A percentile compares a stretch with the other conserved stretches of the same genome.
These are phyloP conservation scores for Electrona antarctica DNA, from an alignment of 2,113 vertebrate genomes.

Conservation along the genomic window DNA sequence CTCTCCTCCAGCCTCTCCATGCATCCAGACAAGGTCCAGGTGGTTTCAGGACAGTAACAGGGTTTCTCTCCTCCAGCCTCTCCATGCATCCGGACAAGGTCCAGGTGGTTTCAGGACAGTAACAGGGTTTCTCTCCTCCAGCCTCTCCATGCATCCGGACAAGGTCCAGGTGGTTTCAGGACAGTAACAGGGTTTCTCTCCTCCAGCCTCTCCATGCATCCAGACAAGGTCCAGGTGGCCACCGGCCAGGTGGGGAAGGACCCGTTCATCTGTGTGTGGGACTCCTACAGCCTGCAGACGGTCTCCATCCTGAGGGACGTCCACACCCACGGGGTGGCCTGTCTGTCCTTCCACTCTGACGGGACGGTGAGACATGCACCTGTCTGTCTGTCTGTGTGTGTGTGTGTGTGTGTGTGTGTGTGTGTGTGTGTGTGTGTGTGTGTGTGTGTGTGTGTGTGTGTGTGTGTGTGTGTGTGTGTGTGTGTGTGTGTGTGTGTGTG, in stretches of 20 bases:
- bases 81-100: too few relatives aligned
- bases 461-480: too few relatives aligned
- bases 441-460: too few relatives aligned
- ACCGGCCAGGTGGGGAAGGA: constrained; percentile 97
- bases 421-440: too few relatives aligned
- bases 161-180: neutral
- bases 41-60: neutral
- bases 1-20: constrained; percentile 48
- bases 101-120: neutral
- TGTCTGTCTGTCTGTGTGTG: too few relatives aligned
- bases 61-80: too few relatives aligned
- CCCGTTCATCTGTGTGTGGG: constrained; percentile 95
- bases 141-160: neutral
- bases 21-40: constrained; percentile 75
- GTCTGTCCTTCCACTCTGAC: constrained; percentile 91
- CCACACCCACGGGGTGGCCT: constrained; percentile 95
- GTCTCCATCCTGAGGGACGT: constrained; percentile 94
- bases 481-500: too few relatives aligned
- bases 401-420: too few relatives aligned
- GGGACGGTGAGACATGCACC: constrained; percentile 84
- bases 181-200: constrained; percentile 26
- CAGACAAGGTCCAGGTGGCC: constrained; percentile 92
- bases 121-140: neutral
- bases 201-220: constrained; percentile 92
- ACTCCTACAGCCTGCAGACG: constrained; percentile 88